phyloP scores from a whole-genome alignment of 64 coral and sea anemone genomes.

The Astreopora myriophthalma region DNA sequence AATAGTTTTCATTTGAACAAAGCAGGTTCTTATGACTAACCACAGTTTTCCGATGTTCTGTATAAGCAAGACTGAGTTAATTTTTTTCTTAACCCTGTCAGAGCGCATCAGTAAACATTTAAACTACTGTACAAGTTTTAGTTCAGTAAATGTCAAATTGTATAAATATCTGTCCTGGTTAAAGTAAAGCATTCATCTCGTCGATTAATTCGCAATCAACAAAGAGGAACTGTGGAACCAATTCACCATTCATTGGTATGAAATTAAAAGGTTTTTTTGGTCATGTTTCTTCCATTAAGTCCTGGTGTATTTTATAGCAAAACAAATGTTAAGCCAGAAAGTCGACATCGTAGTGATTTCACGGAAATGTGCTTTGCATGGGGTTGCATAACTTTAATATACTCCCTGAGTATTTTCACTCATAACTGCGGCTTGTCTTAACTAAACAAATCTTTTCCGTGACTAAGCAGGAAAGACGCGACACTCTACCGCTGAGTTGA shows the following conservation, averaged over 20 bases:
- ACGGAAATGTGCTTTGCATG: constrained; percentile 35
- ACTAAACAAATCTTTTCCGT: constrained; percentile 13
- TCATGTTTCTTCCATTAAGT: not conserved
- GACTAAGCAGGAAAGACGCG: not conserved
- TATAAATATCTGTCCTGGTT: not conserved
- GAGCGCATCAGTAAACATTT: not conserved
- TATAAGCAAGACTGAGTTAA: not conserved
- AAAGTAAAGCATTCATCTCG: not conserved
- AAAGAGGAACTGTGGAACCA: not conserved
- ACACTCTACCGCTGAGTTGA: not conserved
- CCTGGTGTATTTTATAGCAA: not conserved
- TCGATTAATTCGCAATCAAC: not conserved
- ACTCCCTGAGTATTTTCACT: not conserved
- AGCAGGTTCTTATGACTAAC: not conserved
- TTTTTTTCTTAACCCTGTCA: not conserved
- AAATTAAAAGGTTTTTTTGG: too few relatives aligned
- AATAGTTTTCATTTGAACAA: not conserved
- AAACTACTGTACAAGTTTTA: too few relatives aligned
- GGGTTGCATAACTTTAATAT: not conserved
- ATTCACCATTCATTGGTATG: too few relatives aligned
- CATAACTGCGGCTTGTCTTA: constrained; percentile 35
- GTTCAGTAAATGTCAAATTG: too few relatives aligned
- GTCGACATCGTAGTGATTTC: not conserved
- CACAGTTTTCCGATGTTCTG: not conserved
- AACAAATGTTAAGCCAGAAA: not conserved